Conservation (phyloP, 2,113 vertebrate genomes). For the Petroica traversi region DNA sequence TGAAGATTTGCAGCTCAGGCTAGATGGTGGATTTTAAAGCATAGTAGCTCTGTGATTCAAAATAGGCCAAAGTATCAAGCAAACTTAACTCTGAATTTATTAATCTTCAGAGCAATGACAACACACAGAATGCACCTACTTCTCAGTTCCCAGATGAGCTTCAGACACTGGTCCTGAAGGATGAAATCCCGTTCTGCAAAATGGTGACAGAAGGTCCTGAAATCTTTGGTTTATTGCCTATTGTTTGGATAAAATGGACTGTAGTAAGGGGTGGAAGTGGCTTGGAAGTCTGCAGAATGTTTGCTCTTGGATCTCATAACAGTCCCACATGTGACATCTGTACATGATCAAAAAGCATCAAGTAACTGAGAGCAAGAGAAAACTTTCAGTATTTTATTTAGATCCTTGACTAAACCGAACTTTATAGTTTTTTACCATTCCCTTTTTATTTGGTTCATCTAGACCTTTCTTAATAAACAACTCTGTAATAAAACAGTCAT, state of each 20-base stretch:
- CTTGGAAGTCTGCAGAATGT: conserved; percentile 23
- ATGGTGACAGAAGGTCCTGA: conserved; percentile 11
- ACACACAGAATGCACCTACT: neutral
- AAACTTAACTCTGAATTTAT: neutral
- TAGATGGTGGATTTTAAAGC: neutral
- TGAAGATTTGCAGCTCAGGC: neutral
- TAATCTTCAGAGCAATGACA: neutral
- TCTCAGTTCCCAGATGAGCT: neutral
- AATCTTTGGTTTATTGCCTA: conserved; percentile 39
- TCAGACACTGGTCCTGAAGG: neutral
- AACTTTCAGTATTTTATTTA: conserved; percentile 65
- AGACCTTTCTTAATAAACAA: conserved; percentile 21
- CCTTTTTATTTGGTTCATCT: conserved; percentile 58
- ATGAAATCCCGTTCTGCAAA: neutral
- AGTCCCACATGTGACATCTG: conserved; percentile 64
- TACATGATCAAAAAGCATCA: conserved; percentile 67
- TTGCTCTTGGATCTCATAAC: conserved; percentile 38
- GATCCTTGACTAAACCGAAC: conserved; percentile 34
- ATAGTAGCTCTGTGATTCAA: neutral
- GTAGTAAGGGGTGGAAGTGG: neutral
- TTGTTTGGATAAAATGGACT: conserved; percentile 60
- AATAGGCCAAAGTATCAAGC: neutral
- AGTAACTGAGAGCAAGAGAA: conserved; percentile 38
- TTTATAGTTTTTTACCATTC: conserved; percentile 58
- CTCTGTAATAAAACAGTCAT: conserved; percentile 55